Conservation (phyloP, 2,113 vertebrate species). For the Odontophorus gujanensis region DNA sequence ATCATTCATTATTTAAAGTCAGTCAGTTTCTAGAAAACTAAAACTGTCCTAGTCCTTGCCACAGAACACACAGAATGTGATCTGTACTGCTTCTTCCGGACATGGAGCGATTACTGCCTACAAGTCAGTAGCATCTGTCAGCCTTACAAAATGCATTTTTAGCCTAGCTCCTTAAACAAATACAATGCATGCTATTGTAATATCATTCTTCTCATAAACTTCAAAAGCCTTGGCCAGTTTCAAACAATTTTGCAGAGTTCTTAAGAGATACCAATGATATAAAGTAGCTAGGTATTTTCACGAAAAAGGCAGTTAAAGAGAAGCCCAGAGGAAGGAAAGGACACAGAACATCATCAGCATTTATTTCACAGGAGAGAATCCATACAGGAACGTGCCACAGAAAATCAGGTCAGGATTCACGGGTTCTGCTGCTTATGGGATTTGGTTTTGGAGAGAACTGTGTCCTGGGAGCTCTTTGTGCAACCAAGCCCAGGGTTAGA, state of each 20-base stretch:
- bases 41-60: neutral
- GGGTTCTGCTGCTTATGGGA: neutral
- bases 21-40: neutral
- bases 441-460: neutral
- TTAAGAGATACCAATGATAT: neutral
- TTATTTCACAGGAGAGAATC: neutral
- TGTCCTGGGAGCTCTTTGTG: neutral
- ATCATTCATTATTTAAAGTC: neutral
- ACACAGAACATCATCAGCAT: neutral
- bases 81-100: neutral
- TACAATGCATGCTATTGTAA: neutral
- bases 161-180: conserved; percentile 29
- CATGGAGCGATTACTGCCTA: neutral
- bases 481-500: neutral
- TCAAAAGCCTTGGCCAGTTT: neutral
- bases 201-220: neutral
- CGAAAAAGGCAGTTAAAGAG: neutral
- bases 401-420: neutral
- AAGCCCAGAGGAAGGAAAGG: neutral
- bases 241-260: neutral
- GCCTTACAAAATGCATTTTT: conserved; percentile 19
- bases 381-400: neutral
- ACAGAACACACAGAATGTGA: neutral
- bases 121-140: conserved; percentile 27
- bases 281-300: neutral